Conservation (phyloP, 2,888 invertebrate species). For the Apoderus coryli region DNA sequence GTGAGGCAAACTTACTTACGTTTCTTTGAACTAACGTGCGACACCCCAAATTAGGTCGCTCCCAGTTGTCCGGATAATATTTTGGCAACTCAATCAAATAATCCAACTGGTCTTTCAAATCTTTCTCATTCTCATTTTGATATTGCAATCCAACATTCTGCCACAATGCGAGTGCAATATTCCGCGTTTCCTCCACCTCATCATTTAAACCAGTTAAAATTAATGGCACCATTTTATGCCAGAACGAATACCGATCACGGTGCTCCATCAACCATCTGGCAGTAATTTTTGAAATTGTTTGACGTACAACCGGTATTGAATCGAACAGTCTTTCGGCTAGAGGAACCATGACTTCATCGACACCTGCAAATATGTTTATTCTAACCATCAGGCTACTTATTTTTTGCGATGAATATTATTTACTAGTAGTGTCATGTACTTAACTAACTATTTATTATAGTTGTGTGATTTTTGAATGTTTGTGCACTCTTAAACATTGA, state of each 20-base stretch:
- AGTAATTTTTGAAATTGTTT: conserved; percentile 61
- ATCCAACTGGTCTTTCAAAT: conserved; percentile 71
- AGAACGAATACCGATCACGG: conserved; percentile 79
- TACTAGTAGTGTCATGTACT: no score
- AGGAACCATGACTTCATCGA: conserved; percentile 57
- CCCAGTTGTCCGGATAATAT: conserved; percentile 59
- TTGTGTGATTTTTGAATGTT: no score
- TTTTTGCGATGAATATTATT: no score
- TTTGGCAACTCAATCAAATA: conserved; percentile 48
- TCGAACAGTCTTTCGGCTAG: conserved; percentile 82
- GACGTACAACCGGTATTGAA: conserved; percentile 60
- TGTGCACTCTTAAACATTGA: no score
- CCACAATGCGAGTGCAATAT: conserved; percentile 52
- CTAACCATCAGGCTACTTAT: no score
- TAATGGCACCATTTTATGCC: conserved; percentile 71
- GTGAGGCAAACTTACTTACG: no score
- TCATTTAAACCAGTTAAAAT: conserved; percentile 77
- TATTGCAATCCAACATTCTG: conserved; percentile 59
- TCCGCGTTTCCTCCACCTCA: conserved; percentile 56
- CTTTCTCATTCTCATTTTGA: conserved; percentile 74
- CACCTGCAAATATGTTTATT: no score
- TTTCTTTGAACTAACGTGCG: conserved; percentile 1
- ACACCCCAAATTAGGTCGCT: conserved; percentile 72
- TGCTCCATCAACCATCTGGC: conserved; percentile 65
- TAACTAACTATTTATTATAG: no score